phyloP scores from a whole-genome alignment of 92 coral and sea anemone species.

The Zoanthus sansibaricus region DNA sequence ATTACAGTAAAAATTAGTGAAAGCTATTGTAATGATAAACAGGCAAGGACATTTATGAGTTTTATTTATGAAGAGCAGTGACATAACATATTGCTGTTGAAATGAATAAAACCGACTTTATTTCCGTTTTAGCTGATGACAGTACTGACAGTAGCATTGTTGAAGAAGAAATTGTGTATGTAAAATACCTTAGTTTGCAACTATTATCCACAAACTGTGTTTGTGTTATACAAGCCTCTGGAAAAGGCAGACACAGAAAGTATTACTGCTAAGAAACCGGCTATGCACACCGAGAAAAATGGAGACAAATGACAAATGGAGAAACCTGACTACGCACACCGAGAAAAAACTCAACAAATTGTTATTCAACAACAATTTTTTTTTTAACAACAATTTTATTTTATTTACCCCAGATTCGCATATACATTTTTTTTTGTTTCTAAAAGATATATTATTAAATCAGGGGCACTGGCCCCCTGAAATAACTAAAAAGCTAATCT shows the following conservation, averaged over 20 bases:
- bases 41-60: constrained; percentile 34
- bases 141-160: constrained; percentile 21
- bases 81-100: constrained; percentile 11
- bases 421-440: too few species aligned
- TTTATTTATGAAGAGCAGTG: constrained; percentile 33
- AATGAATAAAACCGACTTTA: neutral
- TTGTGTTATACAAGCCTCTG: neutral
- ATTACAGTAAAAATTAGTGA: constrained; percentile 29
- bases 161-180: constrained; percentile 45
- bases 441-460: too few species aligned
- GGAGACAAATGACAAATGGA: too few species aligned
- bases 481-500: too few species aligned
- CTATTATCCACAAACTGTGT: constrained; percentile 1
- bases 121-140: too few species aligned
- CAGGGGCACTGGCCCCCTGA: too few species aligned
- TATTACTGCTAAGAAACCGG: constrained; percentile 11
- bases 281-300: too few species aligned
- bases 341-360: too few species aligned
- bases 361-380: too few species aligned
- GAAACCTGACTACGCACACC: too few species aligned
- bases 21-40: constrained; percentile 34
- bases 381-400: too few species aligned
- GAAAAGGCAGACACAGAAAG: constrained; percentile 9
- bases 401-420: too few species aligned
- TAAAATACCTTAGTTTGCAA: constrained; percentile 15